Evolutionary conservation across 2,113 vertebrate species (phyloP).

Genomic region (Candoia aspera): DNA sequence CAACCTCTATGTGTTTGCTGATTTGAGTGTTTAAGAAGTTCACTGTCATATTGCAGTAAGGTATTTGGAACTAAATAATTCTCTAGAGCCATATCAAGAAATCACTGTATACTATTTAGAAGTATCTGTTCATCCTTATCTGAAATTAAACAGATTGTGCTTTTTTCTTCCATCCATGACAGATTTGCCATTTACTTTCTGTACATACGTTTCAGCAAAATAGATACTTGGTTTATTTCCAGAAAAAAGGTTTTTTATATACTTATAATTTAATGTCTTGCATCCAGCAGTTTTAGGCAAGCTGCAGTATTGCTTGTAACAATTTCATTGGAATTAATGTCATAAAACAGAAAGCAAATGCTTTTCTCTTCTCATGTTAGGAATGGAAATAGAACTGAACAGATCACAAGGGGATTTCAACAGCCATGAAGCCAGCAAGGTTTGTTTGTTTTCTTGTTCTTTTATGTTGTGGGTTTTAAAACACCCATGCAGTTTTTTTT

Average conservation of each 20-base stretch:
- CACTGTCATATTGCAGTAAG: conserved; percentile 16
- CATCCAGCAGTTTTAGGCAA: neutral
- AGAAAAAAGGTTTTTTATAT: conserved; percentile 15
- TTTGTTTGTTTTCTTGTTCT: neutral
- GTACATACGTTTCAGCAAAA: conserved; percentile 31
- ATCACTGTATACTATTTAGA: conserved; percentile 22
- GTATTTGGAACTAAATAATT: conserved; percentile 25
- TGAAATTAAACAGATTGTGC: conserved; percentile 35
- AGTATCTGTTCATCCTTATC: conserved; percentile 28
- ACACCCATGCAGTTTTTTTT: too few relatives aligned
- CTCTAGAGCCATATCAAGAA: conserved; percentile 24
- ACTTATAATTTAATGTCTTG: conserved; percentile 33
- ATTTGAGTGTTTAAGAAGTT: conserved; percentile 20
- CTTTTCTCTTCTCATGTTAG: neutral
- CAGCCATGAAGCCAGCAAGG: neutral
- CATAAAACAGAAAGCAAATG: conserved; percentile 5
- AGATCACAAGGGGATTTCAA: neutral
- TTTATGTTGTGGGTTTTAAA: neutral
- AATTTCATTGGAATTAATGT: neutral
- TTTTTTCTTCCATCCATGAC: neutral
- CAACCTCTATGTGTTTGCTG: conserved; percentile 32
- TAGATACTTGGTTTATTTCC: neutral
- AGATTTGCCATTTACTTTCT: conserved; percentile 23
- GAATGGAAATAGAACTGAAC: neutral
- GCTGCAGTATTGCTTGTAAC: neutral